Evolutionary conservation across 2,797 vertebrate species (phyloP), one percentile per base, ranked within the genome.

Genomic region (Scolopax bukidnonensis): DNA sequence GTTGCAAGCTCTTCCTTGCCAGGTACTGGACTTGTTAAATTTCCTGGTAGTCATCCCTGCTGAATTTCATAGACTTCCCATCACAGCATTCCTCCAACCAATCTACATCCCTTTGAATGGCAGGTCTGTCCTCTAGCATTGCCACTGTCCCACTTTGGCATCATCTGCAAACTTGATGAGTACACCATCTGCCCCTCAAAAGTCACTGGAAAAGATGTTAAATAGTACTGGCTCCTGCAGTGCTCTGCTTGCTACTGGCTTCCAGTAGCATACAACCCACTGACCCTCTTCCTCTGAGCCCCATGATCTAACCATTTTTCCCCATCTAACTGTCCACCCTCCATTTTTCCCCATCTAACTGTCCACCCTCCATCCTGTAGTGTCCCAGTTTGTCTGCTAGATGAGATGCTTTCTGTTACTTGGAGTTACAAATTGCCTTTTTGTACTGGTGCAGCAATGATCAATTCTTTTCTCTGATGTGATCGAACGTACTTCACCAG

Each of bases 151-250:
- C 1, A 2, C 21, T 65, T 14, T 20, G 40, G n/a, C 54, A 48
- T 43, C 24, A 47, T 30, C 48, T 28, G 36, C 40, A 59, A n/a
- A 25, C 24, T 11, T 16, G 21, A 4, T 8, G 41, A 54, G 63
- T 45, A 12, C 2, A 4, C 5, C 20, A 8, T 7, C 11, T 64
- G 12, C 45, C 77, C 17, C 28, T n/a, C 36, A 8, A 12, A 61
- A 32, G 40, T 4, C 17, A 74, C 11, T 6, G 30, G 65, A 30
- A 27, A 36, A 30, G 43, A 21, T 24, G 36, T 16, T 11, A 23
- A 20, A 36, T 24, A 23, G n/a, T 56, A 5, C 14, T 0, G 4
- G 17, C 13, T 23, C 33, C 73, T 24, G n/a, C 1, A 0, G 5
- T 27, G 25, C 51, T 57, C 64, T 9, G 19, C 50, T 41, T 27